phyloP scores from a whole-genome alignment of 2,113 vertebrate species.

The Cromileptes altivelis region DNA sequence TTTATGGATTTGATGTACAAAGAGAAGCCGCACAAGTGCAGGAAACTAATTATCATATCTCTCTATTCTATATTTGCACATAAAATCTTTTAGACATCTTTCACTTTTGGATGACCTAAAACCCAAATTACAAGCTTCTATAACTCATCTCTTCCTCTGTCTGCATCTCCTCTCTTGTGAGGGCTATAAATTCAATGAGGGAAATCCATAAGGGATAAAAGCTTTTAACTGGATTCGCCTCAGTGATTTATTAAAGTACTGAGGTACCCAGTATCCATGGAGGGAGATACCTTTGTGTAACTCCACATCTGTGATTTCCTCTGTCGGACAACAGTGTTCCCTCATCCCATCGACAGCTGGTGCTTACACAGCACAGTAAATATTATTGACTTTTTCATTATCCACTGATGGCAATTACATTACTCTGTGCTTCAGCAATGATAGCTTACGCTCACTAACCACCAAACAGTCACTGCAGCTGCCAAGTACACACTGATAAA shows the following conservation, averaged over 20 bases:
- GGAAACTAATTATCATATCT: not conserved
- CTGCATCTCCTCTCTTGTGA: conserved; percentile 6
- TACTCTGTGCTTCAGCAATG: conserved; percentile 5
- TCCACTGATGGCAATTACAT: conserved; percentile 31
- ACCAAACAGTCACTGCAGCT: not conserved
- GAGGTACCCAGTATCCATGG: not conserved
- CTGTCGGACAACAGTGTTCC: conserved; percentile 7
- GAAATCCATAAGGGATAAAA: conserved; percentile 41
- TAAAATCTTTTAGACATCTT: not conserved
- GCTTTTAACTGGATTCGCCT: conserved; percentile 45
- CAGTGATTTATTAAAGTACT: conserved; percentile 43
- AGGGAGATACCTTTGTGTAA: not conserved
- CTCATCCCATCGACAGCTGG: conserved; percentile 15
- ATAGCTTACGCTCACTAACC: conserved; percentile 16
- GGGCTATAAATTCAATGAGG: conserved; percentile 39
- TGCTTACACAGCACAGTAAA: conserved; percentile 56
- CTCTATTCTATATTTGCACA: not conserved
- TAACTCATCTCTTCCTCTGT: conserved; percentile 2
- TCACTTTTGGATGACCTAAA: not conserved
- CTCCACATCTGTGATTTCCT: conserved; percentile 27
- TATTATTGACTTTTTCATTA: conserved; percentile 64
- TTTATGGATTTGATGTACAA: not conserved
- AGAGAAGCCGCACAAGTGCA: not conserved
- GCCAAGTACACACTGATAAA: not conserved
- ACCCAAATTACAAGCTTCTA: not conserved